These are phyloP conservation scores for Eupeodes corollae DNA, from an alignment of 1,140 invertebrate genomes.

Conservation along the genomic window DNA sequence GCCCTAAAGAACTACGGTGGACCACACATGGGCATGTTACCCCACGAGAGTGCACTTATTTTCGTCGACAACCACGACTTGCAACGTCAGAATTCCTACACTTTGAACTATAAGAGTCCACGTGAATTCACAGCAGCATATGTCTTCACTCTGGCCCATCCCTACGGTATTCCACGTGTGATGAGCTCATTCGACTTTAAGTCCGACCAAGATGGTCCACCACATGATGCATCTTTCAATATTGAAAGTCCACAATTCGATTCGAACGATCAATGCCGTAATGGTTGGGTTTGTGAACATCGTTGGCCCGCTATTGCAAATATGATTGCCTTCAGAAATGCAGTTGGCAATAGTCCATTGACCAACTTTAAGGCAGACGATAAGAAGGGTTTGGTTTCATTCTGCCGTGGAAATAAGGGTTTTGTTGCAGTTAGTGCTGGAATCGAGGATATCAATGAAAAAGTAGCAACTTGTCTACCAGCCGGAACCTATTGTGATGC, in stretches of 20 bases:
- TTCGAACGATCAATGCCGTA: slow-evolving; percentile 46
- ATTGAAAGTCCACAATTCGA: slow-evolving; percentile 45
- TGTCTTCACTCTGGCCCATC: slow-evolving; percentile 62
- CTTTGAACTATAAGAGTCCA: slow-evolving; percentile 43
- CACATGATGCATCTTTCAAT: slow-evolving; percentile 42
- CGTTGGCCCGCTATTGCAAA: slow-evolving; percentile 61
- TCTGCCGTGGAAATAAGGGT: slow-evolving; percentile 47
- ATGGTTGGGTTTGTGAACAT: slow-evolving; percentile 73
- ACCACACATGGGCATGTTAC: slow-evolving; percentile 37
- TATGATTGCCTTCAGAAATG: slow-evolving; percentile 57
- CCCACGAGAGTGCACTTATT: slow-evolving; percentile 37
- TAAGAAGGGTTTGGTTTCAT: slow-evolving; percentile 50
- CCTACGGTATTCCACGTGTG: slow-evolving; percentile 51
- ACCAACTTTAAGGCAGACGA: slow-evolving; percentile 55
- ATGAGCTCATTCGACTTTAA: slow-evolving; percentile 58
- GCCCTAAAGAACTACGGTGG: slow-evolving; percentile 12
- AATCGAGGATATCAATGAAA: slow-evolving; percentile 37
- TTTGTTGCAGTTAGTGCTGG: slow-evolving; percentile 51
- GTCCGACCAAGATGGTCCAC: slow-evolving; percentile 48
- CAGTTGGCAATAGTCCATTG: slow-evolving; percentile 39
- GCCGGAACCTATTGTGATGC: slow-evolving; percentile 70
- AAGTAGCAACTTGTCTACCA: slow-evolving; percentile 51
- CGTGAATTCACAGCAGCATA: slow-evolving; percentile 43
- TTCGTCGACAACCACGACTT: slow-evolving; percentile 44
- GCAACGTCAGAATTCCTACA: slow-evolving; percentile 41